Base-by-base conservation (phyloP, 2,888 invertebrate species). In the Drosophila hamatofila region DNA sequence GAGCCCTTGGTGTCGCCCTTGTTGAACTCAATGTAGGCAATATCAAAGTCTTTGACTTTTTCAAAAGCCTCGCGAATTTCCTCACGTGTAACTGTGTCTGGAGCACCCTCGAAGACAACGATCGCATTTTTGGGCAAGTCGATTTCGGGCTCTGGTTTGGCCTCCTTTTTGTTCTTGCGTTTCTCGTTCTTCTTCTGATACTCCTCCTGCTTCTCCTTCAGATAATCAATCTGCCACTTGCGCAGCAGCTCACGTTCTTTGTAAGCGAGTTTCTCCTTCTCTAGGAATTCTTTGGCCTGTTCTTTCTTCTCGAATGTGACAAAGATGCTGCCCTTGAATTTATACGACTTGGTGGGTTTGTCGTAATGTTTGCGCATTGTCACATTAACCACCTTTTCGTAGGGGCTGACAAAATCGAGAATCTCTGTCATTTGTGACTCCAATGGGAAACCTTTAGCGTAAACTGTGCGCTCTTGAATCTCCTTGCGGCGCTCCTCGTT, bases 291-390 rank as follows among this genome's bases (percentile, higher is more conserved):
- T 82, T 97, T 95, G 3, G 97, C 97, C 90, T 95, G 95, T 61
- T 98, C 98, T 60, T 95, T 94, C 35, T 95, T 96, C 83, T 95
- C 95, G 92, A 98, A 99, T 7, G 97, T 96, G 12, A 96, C 95
- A 92, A 98, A 98, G 55, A 98, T 96, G 2, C 99, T 99, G 56
- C 99, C 99, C 93, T 99, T 97, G 91, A 97, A 97, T 69, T 94
- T 92, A 57, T 95, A 94, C 52, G 94, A 94, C 90, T 96, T 96
- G 3, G 94, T 94, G 1, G 94, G 93, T 77, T 95, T 95, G 80
- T 96, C 96, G 57, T 92, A 83, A 74, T 94, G 94, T 63, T 95
- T 94, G 55, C 94, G 93, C 94, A 95, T 95, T 2, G 94, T 94
- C 14, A 97, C 93, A 83, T 96, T 96, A 56, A 96, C 96, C 0